phyloP scores from a whole-genome alignment of 2,888 invertebrate genomes.

The Eledona agricola region DNA sequence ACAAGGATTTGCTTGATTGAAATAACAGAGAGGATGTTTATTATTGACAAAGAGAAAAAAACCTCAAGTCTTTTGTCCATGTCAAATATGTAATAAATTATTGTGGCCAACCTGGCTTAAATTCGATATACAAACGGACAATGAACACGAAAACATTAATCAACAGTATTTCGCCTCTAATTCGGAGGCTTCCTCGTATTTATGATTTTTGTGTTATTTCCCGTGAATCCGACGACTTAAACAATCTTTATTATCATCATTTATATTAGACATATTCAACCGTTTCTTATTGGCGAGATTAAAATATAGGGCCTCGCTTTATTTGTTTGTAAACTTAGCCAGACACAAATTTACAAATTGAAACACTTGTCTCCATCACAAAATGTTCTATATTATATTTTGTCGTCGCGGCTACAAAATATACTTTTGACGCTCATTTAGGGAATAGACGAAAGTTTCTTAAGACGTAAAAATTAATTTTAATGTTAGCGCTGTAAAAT shows the following conservation, averaged over 20 bases:
- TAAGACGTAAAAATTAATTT: conserved; percentile 23
- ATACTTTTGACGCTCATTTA: no score
- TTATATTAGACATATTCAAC: no score
- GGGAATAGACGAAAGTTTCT: conserved; percentile 21
- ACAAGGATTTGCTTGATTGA: no score
- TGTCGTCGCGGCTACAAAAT: no score
- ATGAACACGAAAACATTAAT: conserved; percentile 35
- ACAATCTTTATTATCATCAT: conserved; percentile 23
- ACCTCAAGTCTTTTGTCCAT: conserved; percentile 19
- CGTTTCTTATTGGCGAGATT: conserved; percentile 32
- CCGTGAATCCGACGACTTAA: conserved; percentile 12
- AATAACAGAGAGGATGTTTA: no score
- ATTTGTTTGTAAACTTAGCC: conserved; percentile 13
- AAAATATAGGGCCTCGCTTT: conserved; percentile 40
- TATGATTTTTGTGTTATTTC: conserved; percentile 29
- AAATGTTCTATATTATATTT: no score
- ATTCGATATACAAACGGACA: conserved; percentile 26
- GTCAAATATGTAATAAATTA: conserved; percentile 30
- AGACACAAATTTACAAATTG: conserved; percentile 12
- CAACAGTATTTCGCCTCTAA: conserved; percentile 30
- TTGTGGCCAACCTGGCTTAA: conserved; percentile 19
- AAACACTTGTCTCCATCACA: conserved; percentile 1
- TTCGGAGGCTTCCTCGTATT: conserved; percentile 32
- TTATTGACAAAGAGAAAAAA: conserved; percentile 5
- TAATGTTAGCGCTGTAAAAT: conserved; percentile 26